phyloP scores from a whole-genome alignment of 2,888 invertebrate genomes.

The Lithophane ornitopus region DNA sequence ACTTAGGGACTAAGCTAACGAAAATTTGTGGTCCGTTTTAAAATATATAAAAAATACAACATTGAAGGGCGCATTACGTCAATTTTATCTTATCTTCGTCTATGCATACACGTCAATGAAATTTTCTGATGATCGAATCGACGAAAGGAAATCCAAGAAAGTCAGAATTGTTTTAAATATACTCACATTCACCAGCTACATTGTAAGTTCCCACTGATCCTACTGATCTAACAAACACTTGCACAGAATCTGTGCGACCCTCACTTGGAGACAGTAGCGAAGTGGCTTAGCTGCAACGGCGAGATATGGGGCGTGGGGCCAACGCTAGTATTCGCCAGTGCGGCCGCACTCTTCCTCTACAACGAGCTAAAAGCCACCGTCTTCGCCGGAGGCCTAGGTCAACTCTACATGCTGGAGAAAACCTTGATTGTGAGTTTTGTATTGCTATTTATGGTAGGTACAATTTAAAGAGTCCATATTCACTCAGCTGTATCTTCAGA shows the following conservation, averaged over 20 bases:
- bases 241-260: constrained; percentile 78
- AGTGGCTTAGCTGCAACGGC: constrained; percentile 89
- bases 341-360: constrained; percentile 87
- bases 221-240: not conserved
- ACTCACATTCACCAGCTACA: not conserved
- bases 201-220: not conserved
- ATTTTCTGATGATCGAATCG: no score
- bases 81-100: not conserved
- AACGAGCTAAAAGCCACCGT: constrained; percentile 84
- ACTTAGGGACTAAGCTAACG: not conserved
- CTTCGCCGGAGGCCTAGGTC: constrained; percentile 78
- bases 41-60: no score
- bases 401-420: constrained; percentile 81
- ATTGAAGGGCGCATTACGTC: not conserved
- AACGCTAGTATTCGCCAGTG: constrained; percentile 86
- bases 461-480: not conserved
- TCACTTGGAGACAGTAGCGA: constrained; percentile 77
- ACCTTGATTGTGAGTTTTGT: constrained; percentile 78
- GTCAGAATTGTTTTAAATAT: not conserved
- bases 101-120: not conserved
- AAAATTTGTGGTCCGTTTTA: not conserved
- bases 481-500: not conserved
- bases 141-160: no score
- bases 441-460: not conserved
- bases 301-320: constrained; percentile 87